phyloP scores from a whole-genome alignment of 2,888 invertebrate genomes.

The Drosophila subsilvestris region DNA sequence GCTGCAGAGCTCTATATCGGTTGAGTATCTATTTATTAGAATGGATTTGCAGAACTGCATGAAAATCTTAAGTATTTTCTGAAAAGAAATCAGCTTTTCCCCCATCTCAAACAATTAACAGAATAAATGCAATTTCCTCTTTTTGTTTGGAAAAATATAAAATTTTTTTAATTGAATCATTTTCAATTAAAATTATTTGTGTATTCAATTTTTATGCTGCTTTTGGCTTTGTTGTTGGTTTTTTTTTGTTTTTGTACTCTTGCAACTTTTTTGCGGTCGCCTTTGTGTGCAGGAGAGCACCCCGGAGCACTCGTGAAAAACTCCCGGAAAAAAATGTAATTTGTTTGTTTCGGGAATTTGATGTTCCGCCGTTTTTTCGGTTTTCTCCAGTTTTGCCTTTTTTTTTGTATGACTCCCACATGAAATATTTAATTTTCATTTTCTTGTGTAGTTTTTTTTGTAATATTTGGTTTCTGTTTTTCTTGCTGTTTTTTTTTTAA shows the following conservation, averaged over 20 bases:
- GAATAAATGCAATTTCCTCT: background rate
- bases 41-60: too few species aligned
- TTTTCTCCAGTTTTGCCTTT: background rate
- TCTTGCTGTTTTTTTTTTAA: too few species aligned
- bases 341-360: background rate
- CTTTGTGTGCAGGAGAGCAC: background rate
- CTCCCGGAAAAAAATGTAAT: background rate
- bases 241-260: too few species aligned
- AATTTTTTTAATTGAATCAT: background rate
- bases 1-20: too few species aligned
- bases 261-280: background rate
- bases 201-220: background rate
- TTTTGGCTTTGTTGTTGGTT: background rate
- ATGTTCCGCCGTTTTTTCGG: background rate
- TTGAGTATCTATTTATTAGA: too few species aligned
- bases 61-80: too few species aligned
- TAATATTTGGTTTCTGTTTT: too few species aligned
- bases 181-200: slow-evolving; percentile 1
- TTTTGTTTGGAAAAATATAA: background rate
- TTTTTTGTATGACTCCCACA: background rate
- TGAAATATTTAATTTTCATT: background rate
- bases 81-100: background rate
- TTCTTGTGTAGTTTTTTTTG: background rate
- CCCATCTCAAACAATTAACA: too few species aligned
- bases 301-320: background rate